A percentile compares a stretch with the other conserved stretches of the same genome.
Evolutionary conservation across 2,797 vertebrate genomes (phyloP).

Genomic region (Thamnophis elegans): DNA sequence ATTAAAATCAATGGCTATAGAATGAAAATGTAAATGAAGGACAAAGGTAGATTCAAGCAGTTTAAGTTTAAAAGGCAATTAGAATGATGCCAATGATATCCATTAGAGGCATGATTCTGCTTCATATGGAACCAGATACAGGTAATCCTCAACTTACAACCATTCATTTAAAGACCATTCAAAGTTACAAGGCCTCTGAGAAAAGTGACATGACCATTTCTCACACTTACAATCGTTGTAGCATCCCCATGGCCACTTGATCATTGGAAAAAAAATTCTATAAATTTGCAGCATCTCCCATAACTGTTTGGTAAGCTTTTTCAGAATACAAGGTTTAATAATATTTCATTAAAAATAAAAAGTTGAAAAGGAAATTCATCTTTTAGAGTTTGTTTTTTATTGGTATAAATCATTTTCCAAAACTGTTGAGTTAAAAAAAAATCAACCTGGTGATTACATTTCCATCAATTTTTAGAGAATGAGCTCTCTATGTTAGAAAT

Average conservation of each 20-base stretch:
- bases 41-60: constrained; percentile 21
- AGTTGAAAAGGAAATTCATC: neutral
- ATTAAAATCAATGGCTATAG: constrained; percentile 49
- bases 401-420: neutral
- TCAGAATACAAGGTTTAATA: neutral
- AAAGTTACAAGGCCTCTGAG: neutral
- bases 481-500: neutral
- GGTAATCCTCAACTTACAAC: neutral
- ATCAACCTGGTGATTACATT: neutral
- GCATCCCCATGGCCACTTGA: neutral
- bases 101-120: no score
- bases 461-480: neutral
- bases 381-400: neutral
- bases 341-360: neutral
- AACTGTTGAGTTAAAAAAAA: neutral
- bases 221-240: neutral
- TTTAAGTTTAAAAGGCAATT: constrained; percentile 6
- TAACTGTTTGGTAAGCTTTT: neutral
- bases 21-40: constrained; percentile 32
- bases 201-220: neutral
- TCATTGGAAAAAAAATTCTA: no score
- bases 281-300: neutral
- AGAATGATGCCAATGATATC: constrained; percentile 18
- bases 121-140: neutral
- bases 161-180: neutral